phyloP scores from a whole-genome alignment of 2,113 vertebrate genomes.

The Pygoscelis adeliae region DNA sequence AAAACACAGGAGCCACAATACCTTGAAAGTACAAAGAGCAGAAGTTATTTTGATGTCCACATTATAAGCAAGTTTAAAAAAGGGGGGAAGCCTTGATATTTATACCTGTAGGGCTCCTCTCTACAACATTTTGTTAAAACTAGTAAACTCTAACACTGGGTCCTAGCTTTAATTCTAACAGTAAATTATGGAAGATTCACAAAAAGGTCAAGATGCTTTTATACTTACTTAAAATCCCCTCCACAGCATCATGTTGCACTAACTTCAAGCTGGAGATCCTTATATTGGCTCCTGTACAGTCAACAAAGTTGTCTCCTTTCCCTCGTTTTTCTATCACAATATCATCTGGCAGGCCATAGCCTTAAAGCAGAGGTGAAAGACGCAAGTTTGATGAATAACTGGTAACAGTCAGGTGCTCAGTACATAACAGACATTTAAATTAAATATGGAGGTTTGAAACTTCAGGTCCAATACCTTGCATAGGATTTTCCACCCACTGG shows the following conservation, averaged over 20 bases:
- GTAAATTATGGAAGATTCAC: not conserved
- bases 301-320: slow-evolving; percentile 89
- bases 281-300: slow-evolving; percentile 82
- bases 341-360: slow-evolving; percentile 92
- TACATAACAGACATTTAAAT: not conserved
- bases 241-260: slow-evolving; percentile 89
- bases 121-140: not conserved
- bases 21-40: not conserved
- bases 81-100: not conserved
- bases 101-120: not conserved
- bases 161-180: not conserved
- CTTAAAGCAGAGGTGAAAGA: slow-evolving; percentile 60
- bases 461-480: not conserved
- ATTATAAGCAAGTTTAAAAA: not conserved
- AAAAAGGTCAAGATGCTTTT: not conserved
- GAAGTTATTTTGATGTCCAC: not conserved
- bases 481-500: not conserved
- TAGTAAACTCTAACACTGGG: not conserved
- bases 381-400: not conserved
- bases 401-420: not conserved
- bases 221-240: slow-evolving; percentile 94
- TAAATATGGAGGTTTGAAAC: not conserved
- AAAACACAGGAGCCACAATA: not conserved
- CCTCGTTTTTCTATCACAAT: slow-evolving; percentile 91
- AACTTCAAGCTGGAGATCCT: slow-evolving; percentile 90